Evolutionary conservation across 2,797 vertebrate species (phyloP).

Genomic region (Notolabrus celidotus): DNA sequence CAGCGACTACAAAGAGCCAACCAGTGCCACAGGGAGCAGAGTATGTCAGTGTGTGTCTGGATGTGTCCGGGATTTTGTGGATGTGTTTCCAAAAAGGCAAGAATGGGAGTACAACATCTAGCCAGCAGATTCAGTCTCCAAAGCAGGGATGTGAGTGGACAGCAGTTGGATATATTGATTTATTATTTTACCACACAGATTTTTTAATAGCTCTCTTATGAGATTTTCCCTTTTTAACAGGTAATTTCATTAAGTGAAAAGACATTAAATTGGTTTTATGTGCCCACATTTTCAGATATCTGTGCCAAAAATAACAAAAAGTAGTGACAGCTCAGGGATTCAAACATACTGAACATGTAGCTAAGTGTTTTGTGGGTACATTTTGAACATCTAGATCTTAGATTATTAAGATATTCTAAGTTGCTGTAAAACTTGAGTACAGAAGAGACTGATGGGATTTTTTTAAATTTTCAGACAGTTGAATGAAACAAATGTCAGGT

Average conservation of each 20-base stretch:
- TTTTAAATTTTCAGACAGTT: no score
- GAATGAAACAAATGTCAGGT: no score
- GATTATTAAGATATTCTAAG: no score
- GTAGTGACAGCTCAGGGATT: not conserved
- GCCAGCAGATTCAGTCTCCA: slow-evolving; percentile 76
- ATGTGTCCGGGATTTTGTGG: no score
- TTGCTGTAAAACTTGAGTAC: no score
- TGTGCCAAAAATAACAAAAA: not conserved
- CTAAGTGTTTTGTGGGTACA: not conserved
- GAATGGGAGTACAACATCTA: slow-evolving; percentile 71
- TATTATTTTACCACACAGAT: not conserved
- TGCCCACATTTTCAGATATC: slow-evolving; percentile 17
- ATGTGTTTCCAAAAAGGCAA: slow-evolving; percentile 26
- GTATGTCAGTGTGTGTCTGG: slow-evolving; percentile 37
- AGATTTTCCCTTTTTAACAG: slow-evolving; percentile 16
- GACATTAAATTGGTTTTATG: slow-evolving; percentile 7
- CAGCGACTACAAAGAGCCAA: slow-evolving; percentile 44
- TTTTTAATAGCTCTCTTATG: not conserved
- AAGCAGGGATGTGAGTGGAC: slow-evolving; percentile 27
- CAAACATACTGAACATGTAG: not conserved
- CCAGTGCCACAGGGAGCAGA: slow-evolving; percentile 27
- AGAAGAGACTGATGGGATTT: no score
- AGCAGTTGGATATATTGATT: slow-evolving; percentile 29
- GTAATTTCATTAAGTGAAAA: slow-evolving; percentile 36
- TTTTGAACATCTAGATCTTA: not conserved